A percentile compares a stretch with the other conserved stretches of the same genome.
Evolutionary conservation across 2,797 vertebrate species (phyloP).

Genomic region (Arremon brunneinucha): DNA sequence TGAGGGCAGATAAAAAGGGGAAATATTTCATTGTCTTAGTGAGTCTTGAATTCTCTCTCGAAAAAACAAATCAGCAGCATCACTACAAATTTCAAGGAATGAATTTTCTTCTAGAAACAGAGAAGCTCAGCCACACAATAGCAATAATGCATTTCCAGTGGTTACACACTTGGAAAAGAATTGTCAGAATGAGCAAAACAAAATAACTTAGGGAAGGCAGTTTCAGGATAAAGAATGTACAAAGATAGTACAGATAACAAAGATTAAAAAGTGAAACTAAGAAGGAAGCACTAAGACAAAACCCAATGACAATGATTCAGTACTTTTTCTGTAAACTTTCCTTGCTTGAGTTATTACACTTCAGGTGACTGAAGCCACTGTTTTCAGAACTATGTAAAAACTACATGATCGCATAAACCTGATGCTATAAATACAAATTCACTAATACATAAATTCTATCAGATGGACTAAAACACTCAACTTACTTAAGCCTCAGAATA

Average conservation of each 20-base stretch:
- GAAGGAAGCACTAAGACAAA: background rate
- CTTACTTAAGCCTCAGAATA: background rate
- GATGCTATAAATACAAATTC: background rate
- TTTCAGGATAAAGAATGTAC: background rate
- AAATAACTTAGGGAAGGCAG: background rate
- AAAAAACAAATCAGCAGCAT: background rate
- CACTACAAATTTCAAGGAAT: background rate
- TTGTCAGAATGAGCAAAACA: background rate
- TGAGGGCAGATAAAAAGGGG: background rate
- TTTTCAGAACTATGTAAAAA: background rate
- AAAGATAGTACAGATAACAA: background rate
- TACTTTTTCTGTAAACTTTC: background rate
- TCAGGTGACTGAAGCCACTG: background rate
- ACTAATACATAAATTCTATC: background rate
- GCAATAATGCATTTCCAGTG: background rate
- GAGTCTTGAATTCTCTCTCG: background rate
- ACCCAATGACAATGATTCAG: rapidly evolving
- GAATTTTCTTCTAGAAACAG: background rate
- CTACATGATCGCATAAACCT: background rate
- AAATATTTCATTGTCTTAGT: background rate
- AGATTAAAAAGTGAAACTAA: background rate
- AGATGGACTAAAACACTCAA: background rate
- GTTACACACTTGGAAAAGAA: background rate
- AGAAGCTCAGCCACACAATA: background rate
- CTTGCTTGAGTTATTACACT: background rate